A percentile compares a stretch with the other conserved stretches of the same genome.
Evolutionary conservation across 2,113 vertebrate genomes (phyloP).

Genomic region (Burhinus bistriatus): DNA sequence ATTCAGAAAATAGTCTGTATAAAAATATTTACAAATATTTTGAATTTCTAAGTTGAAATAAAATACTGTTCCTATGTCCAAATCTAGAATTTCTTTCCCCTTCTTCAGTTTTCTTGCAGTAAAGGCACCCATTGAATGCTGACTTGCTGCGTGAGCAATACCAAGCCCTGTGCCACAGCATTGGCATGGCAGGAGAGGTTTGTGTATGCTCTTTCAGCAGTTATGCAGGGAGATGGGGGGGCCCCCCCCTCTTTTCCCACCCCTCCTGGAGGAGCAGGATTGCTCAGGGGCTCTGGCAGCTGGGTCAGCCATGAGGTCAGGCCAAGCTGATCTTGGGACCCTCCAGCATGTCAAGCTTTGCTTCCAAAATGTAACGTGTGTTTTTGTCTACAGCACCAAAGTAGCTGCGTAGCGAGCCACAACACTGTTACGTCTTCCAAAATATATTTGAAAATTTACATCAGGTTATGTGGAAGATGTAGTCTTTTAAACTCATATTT

Average conservation of each 20-base stretch:
- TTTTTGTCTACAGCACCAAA: not conserved
- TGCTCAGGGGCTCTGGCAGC: not conserved
- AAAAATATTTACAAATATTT: constrained; percentile 41
- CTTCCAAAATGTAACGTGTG: not conserved
- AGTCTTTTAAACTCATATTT: not conserved
- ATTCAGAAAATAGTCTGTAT: constrained; percentile 33
- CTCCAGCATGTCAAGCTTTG: not conserved
- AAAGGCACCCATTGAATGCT: not conserved
- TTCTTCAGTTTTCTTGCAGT: not conserved
- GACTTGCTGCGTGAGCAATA: not conserved
- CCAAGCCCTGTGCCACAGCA: not conserved
- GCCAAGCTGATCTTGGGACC: not conserved
- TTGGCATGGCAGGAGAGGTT: not conserved
- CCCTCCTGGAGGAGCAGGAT: not conserved
- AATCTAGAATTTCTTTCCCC: not conserved
- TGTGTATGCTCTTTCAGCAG: not conserved
- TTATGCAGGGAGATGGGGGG: fast-evolving
- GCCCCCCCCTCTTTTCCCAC: no score
- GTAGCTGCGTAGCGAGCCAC: not conserved
- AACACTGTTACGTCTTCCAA: fast-evolving
- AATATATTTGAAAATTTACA: not conserved
- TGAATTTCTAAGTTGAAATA: constrained; percentile 8
- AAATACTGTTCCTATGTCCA: not conserved
- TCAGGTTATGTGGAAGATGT: not conserved
- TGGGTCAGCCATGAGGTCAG: not conserved